Base-by-base conservation (phyloP, 2,888 invertebrate species). In the Rhimphoctona megacephalus region DNA sequence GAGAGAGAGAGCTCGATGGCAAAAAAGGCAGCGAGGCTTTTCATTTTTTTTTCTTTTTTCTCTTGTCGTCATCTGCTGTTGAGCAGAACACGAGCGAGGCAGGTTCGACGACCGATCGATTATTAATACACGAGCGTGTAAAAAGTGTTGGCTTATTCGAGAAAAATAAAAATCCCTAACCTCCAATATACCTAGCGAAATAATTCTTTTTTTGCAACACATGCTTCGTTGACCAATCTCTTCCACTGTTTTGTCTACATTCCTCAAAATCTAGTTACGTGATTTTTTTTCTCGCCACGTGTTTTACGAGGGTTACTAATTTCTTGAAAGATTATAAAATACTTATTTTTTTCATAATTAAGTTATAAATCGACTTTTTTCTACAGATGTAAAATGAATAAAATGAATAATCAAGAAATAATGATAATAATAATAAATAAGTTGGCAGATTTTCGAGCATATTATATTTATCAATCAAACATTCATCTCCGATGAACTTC, bases 171-270 rank as follows among this genome's bases (percentile, higher is more conserved):
- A 87, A 77, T 77, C n/a, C 72, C 57, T 46, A 66, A 33, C 72
- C 78, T 74, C 80, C 80, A 25, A 73, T 66, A 72, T 76, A 25
- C 17, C 61, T 81, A 33, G 80, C 49, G 52, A 72, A 85, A 76
- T 30, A 4, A 30, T 30, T 49, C 33, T 67, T 78, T 67, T 39
- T 54, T 22, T 33, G 83, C 86, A 76, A 69, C 88, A 85, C 88
- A 88, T 86, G 89, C 61, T 83, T 90, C 87, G 85, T 39, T 78
- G 85, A 84, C 88, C 91, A 92, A 91, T 91, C 90, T 91, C 90
- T 92, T 91, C 90, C 90, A 89, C 88, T 91, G 90, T 91, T 89
- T 89, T 81, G 39, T 39, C 72, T 77, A 70, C 69, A 77, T 81
- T 81, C 19, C 43, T 54, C 30, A 61, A 52, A 70, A 70, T 67